Percentiles rank a stretch among this genome's conserved stretches.
Conservation (phyloP, 2,113 vertebrate genomes). For the Grantiella picta region DNA sequence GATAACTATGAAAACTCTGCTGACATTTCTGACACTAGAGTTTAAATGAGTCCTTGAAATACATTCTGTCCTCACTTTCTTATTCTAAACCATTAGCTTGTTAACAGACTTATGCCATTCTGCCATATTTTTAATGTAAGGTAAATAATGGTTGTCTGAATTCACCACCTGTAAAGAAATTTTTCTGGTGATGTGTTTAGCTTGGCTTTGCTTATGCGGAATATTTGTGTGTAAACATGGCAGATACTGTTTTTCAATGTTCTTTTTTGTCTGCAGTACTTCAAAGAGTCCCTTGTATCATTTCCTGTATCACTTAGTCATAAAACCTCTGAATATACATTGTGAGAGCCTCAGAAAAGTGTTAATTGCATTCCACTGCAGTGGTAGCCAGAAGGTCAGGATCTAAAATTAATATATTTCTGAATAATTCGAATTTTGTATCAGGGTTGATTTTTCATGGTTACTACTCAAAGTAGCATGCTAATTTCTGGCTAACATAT, state of each 20-base stretch:
- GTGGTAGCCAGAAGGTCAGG: conserved; percentile 24
- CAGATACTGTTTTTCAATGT: background rate
- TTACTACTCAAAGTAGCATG: background rate
- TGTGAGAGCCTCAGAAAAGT: background rate
- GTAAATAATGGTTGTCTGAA: background rate
- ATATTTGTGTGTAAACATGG: background rate
- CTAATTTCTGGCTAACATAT: background rate
- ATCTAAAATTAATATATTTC: conserved; percentile 30
- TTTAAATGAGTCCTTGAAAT: background rate
- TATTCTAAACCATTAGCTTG: background rate
- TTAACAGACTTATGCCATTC: background rate
- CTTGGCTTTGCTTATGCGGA: background rate
- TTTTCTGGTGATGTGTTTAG: background rate
- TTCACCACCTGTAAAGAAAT: background rate
- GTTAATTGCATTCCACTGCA: conserved; percentile 11
- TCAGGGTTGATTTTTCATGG: conserved; percentile 21
- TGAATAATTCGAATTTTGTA: conserved; percentile 16
- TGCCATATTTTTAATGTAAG: background rate
- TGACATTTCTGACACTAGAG: background rate
- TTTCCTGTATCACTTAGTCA: background rate
- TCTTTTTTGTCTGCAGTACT: background rate
- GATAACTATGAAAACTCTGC: background rate
- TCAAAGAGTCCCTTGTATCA: background rate
- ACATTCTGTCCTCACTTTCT: background rate
- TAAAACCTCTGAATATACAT: background rate